Base-by-base conservation (phyloP, 1,140 invertebrate species). In the Telenomus remus region DNA sequence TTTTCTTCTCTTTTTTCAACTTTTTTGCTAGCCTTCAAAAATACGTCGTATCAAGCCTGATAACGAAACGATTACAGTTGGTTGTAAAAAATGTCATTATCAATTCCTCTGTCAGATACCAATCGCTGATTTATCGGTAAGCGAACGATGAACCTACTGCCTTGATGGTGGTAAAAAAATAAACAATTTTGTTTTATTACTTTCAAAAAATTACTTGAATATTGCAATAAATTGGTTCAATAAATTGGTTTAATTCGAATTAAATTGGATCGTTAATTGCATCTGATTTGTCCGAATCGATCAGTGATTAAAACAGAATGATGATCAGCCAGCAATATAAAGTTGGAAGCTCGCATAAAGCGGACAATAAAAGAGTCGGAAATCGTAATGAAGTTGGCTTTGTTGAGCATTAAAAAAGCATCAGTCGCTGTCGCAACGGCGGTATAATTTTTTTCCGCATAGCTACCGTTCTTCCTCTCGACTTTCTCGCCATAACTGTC, bases 401-500 rank as follows among this genome's bases (percentile, higher is more conserved):
- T 39, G n/a, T 39, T 39, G 9, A 35, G 9, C 37, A 39, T 9
- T 9, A 39, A 9, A 13, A 49, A 44, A 44, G 12, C 6, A 44
- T 44, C 12, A 14, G 13, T 12, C 4, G 46, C 47, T 74, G 61
- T 74, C 53, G 76, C 70, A 71, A 14, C 47, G n/a, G 63, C 49
- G 63, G 46, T 68, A 64, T 68, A 71, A 74, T 78, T 78, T 74
- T n/a, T 78, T 78, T 75, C 71, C 76, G 71, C 76, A 74, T 75
- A 72, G 71, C 63, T 78, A 51, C 76, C 68, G 66, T 74, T 75
- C 76, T 78, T 78, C 76, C 68, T 72, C 47, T 37, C 19, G 19
- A 69, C 76, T 78, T 78, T 78, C 76, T 74, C 76, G 76, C 71
- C 68, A 75, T 78, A 78, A 78, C 71, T 61, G 71, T 75, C 55